phyloP scores from a whole-genome alignment of 1,140 invertebrate genomes.

The Elysia chlorotica region DNA sequence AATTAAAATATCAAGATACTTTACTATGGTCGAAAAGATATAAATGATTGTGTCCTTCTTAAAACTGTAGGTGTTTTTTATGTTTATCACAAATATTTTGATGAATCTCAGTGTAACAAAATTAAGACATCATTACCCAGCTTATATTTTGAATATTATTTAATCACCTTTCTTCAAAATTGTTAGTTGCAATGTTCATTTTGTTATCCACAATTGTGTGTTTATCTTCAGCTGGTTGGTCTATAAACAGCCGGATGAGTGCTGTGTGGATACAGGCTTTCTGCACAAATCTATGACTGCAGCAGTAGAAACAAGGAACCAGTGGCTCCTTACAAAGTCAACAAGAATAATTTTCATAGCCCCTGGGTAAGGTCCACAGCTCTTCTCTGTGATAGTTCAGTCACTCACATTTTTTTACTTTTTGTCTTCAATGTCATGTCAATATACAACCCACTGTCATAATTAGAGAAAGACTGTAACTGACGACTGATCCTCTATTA shows the following conservation, averaged over 20 bases:
- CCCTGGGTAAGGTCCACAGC: constrained; percentile 42
- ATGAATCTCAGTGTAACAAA: background rate
- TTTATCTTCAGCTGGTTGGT: constrained; percentile 18
- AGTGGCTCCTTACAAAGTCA: background rate
- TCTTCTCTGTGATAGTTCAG: background rate
- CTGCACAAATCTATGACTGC: constrained; percentile 3
- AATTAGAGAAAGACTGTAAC: background rate
- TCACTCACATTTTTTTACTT: background rate
- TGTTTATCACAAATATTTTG: background rate
- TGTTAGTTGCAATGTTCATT: too few species aligned
- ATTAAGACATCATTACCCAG: background rate
- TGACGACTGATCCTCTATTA: background rate
- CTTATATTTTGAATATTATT: background rate
- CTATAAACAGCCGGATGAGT: constrained; percentile 19
- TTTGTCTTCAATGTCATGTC: too few species aligned
- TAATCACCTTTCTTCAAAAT: too few species aligned
- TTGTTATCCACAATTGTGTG: background rate
- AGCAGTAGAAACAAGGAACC: background rate
- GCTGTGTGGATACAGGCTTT: background rate
- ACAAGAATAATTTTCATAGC: constrained; percentile 41
- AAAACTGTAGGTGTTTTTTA: background rate
- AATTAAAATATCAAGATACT: too few species aligned
- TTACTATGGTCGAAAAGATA: too few species aligned
- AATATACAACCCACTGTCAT: background rate
- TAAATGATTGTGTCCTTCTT: too few species aligned